Evolutionary conservation across 1,140 invertebrate species (phyloP), one percentile per base, ranked within the genome.

Genomic region (Conus ventricosus): DNA sequence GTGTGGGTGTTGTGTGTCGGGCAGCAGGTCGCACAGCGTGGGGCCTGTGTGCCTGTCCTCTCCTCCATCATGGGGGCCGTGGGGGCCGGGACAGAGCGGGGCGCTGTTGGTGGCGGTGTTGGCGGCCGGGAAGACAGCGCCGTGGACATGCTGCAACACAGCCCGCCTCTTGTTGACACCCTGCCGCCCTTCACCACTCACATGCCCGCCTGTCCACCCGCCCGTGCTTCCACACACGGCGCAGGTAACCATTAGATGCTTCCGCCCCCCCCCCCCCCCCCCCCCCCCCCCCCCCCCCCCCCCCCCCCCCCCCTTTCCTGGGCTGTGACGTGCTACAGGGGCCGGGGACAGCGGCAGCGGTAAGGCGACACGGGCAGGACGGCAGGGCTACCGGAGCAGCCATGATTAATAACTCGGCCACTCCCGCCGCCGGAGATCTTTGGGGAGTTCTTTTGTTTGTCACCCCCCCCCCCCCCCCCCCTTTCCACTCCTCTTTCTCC

Each of bases 201-300:
- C 57, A 60, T 60, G 8, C 57, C 57, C 15, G 57, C 57, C 23
- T 13, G 67, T 71, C 23, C 20, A 71, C 67, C 67, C 10, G 67
- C 67, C 67, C 4, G 17, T 71, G 67, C 11, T 3, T 39, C 39
- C 39, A 39, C 39, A 39, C 39, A 71, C 6, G 23, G 17, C 10
- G 23, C 67, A 71, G 67, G 67, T 71, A 71, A 71, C 67, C 67
- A 71, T 71, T 71, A 71, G 67, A 71, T 71, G 67, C 13, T 71
- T 13, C 67, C 67, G 67, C 13, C 67, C 11, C 10, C 67, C 11
- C 11, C 13, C 23, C 10, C 67, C 23, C 67, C 4, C 20, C 67
- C 67, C 67, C 4, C 67, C 15, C 6, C 67, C 67, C 67, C 67
- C 11, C 10, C 67, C 11, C 11, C 13, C 23, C 10, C 67, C 23